Evolutionary conservation across 2,113 vertebrate genomes (phyloP), one percentile per base, ranked within the genome.

Genomic region (Micronisus gabar): DNA sequence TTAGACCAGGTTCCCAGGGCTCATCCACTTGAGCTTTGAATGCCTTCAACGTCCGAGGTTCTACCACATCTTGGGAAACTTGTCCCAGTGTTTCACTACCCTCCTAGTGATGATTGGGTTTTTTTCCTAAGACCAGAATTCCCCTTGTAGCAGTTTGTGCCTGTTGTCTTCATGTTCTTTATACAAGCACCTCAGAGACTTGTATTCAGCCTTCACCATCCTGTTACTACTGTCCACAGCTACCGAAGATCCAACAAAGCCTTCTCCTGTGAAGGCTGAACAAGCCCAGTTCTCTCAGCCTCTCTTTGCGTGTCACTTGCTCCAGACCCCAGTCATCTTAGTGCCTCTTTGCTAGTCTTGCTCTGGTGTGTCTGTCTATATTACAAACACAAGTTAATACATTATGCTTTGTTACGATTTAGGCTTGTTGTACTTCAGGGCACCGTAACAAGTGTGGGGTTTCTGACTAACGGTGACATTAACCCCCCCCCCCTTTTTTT

Each of bases 361-460:
- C 27, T 84, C 16, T 3, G 1, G 5, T n/a, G 71, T 88, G 48
- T 52, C 81, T 56, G 38, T 18, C 68, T 74, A 2, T 45, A 26
- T 56, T 52, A 29, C 43, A 62, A 66, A 48, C 40, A 16, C 6
- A 41, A 27, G 4, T 32, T 38, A 34, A 5, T 50, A 20, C 4
- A 0, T 56, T 70, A 7, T 11, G 14, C 43, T 72, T 21, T 56
- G 1, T 21, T 59, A 66, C 1, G 21, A 21, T 40, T 73, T 58
- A 73, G 30, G 25, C 26, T 76, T 62, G 40, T 76, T 3, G 2
- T 45, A 17, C 30, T 65, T 71, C 13, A 86, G n/a, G 32, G 36
- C 0, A 0, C 61, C 6, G 0, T 65, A 73, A 18, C 30, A 58
- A 45, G 3, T 9, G 15, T 43, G 26, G 7, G 10, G 13, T 67